A percentile compares a stretch with the other conserved stretches of the same genome.
phyloP scores from a whole-genome alignment of 2,797 vertebrate species.

The Varecia variegata region DNA sequence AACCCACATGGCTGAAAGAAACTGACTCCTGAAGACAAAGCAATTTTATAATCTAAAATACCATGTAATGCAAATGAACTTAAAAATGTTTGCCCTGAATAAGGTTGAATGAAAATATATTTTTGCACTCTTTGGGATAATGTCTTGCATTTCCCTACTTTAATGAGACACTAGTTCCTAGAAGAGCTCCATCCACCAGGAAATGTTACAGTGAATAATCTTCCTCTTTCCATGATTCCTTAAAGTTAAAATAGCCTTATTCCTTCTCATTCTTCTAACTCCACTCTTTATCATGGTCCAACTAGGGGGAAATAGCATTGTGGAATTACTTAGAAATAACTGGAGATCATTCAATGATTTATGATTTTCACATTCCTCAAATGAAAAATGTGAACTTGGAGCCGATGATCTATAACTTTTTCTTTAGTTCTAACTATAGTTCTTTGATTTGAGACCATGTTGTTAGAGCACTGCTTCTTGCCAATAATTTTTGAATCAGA shows the following conservation, averaged over 20 bases:
- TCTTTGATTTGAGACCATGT: neutral
- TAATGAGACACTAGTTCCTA: neutral
- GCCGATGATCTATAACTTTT: neutral
- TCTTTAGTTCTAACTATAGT: neutral
- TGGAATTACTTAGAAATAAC: neutral
- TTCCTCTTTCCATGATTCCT: neutral
- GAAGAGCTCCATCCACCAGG: neutral
- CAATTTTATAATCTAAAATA: neutral
- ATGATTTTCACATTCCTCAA: neutral
- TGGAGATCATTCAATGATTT: constrained; percentile 2
- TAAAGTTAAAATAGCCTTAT: neutral
- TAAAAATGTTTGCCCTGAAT: neutral
- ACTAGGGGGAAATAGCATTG: neutral
- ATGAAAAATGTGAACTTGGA: neutral
- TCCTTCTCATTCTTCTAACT: neutral
- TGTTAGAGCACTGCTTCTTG: neutral
- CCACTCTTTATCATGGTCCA: neutral
- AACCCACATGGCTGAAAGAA: neutral
- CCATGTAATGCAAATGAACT: neutral
- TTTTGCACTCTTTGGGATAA: neutral
- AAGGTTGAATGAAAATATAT: neutral
- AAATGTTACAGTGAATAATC: neutral
- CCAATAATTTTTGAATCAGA: neutral
- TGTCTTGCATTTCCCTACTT: neutral
- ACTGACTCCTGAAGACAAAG: neutral